These are phyloP conservation scores for Peribatodes rhomboidaria DNA, from an alignment of 2,888 invertebrate species.

Conservation along the genomic window DNA sequence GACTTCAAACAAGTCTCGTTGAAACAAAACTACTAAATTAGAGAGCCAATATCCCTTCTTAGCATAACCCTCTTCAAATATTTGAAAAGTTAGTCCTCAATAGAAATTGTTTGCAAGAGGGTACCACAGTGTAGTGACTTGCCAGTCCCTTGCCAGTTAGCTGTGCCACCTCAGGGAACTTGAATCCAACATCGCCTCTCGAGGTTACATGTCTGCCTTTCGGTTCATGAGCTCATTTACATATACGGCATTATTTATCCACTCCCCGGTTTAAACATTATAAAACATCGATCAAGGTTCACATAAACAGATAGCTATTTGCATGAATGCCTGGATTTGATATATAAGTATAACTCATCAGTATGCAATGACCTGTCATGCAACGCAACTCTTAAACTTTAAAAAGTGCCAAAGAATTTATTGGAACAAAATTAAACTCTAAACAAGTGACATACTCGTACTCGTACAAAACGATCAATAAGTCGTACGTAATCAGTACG, in stretches of 20 bases:
- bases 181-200: constrained; percentile 41
- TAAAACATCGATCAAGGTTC: neutral
- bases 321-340: neutral
- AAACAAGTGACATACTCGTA: no score
- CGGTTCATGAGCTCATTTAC: constrained; percentile 17
- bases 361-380: no score
- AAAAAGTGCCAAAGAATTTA: no score
- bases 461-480: no score
- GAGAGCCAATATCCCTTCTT: constrained; percentile 35
- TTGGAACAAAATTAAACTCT: no score
- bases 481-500: no score
- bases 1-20: constrained; percentile 21
- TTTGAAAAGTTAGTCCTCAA: constrained; percentile 30
- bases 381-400: no score
- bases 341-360: no score
- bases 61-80: constrained; percentile 42
- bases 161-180: constrained; percentile 44
- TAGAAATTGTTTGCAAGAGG: constrained; percentile 27
- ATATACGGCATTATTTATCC: constrained; percentile 12
- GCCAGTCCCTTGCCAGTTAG: constrained; percentile 13
- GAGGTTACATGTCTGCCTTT: constrained; percentile 41
- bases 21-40: constrained; percentile 34
- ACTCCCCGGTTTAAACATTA: neutral
- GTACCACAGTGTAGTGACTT: constrained; percentile 34
- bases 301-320: neutral